Percentiles rank a stretch among this genome's conserved stretches.
Conservation (phyloP, 2,888 invertebrate genomes). For the Sminthurinus aureus region DNA sequence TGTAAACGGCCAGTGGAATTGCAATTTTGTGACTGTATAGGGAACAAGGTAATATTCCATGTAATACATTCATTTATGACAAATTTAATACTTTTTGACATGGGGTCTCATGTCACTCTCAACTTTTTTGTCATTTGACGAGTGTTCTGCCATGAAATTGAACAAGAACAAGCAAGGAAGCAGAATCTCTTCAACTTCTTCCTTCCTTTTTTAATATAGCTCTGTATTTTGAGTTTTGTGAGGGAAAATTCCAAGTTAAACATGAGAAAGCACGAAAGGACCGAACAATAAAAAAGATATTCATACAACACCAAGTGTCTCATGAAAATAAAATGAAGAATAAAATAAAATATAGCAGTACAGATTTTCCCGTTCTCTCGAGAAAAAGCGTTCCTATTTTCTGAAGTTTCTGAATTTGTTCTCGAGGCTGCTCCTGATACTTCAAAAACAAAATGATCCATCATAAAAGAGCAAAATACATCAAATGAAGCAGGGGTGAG, state of each 20-base stretch:
- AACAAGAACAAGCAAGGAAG: constrained; percentile 4
- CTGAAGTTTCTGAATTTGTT: no score
- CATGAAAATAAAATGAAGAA: constrained; percentile 18
- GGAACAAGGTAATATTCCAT: neutral
- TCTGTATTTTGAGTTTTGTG: neutral
- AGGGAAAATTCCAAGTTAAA: constrained; percentile 13
- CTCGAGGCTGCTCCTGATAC: no score
- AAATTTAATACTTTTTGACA: neutral
- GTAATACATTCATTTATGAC: neutral
- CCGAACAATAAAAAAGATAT: constrained; percentile 15
- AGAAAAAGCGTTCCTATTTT: neutral
- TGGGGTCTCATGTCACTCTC: neutral
- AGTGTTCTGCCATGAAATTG: constrained; percentile 33
- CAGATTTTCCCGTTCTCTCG: neutral
- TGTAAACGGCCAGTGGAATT: neutral
- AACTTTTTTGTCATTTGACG: neutral
- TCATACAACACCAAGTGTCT: constrained; percentile 22
- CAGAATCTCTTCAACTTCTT: neutral
- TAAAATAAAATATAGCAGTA: neutral
- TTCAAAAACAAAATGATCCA: neutral
- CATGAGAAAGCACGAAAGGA: constrained; percentile 32
- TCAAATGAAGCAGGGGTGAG: no score
- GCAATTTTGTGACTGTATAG: no score
- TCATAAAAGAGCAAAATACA: neutral
- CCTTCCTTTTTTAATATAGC: neutral